These are phyloP conservation scores for Otocyon megalotis DNA, from an alignment of 2,113 vertebrate genomes.

Conservation along the genomic window DNA sequence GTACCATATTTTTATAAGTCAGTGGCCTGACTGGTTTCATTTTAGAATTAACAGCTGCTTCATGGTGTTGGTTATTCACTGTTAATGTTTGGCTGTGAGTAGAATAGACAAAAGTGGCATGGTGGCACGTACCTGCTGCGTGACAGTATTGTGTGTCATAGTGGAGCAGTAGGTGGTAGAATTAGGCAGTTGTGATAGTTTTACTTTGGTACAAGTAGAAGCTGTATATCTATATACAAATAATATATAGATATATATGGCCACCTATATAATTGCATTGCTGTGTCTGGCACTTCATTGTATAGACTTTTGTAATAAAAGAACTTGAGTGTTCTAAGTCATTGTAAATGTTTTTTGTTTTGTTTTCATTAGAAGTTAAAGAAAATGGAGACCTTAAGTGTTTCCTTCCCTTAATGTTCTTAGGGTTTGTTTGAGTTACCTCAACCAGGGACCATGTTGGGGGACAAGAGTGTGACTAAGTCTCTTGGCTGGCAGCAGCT, in stretches of 20 bases:
- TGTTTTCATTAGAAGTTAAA: slow-evolving; percentile 41
- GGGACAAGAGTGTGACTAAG: not conserved
- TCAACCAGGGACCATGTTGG: not conserved
- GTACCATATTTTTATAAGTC: slow-evolving; percentile 93
- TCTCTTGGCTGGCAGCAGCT: not conserved
- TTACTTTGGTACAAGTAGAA: slow-evolving; percentile 89
- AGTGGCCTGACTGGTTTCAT: slow-evolving; percentile 88
- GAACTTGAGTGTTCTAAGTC: slow-evolving; percentile 86
- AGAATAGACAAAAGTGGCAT: slow-evolving; percentile 93
- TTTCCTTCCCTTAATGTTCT: slow-evolving; percentile 53
- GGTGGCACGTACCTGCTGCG: slow-evolving; percentile 87
- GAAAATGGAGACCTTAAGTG: not conserved
- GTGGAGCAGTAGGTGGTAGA: slow-evolving; percentile 92
- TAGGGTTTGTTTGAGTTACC: slow-evolving; percentile 42
- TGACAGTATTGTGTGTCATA: slow-evolving; percentile 92
- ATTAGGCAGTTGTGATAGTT: slow-evolving; percentile 88
- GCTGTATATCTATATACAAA: slow-evolving; percentile 86
- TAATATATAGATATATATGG: slow-evolving; percentile 87
- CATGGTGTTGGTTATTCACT: slow-evolving; percentile 88
- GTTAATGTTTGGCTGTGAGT: slow-evolving; percentile 90
- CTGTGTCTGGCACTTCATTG: slow-evolving; percentile 89
- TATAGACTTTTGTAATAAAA: slow-evolving; percentile 93
- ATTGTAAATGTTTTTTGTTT: slow-evolving; percentile 76
- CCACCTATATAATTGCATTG: slow-evolving; percentile 87
- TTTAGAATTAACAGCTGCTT: slow-evolving; percentile 90